These are phyloP conservation scores for Monomorium pharaonis DNA, from an alignment of 1,140 invertebrate genomes.

Conservation along the genomic window DNA sequence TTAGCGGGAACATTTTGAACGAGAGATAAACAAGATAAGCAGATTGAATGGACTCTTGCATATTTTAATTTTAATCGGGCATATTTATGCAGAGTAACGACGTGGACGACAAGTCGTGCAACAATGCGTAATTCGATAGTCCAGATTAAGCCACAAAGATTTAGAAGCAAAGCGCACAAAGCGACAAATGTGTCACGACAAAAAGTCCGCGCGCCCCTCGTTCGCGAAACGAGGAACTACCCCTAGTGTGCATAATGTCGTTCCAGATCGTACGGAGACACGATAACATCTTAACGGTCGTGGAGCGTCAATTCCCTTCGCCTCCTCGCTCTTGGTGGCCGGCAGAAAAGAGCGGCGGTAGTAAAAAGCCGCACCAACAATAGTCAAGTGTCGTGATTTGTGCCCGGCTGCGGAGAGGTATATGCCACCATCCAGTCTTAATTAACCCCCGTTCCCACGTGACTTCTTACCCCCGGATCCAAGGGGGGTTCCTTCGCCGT, in stretches of 20 bases:
- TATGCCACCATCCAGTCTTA: constrained; percentile 68
- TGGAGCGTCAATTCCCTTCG: constrained; percentile 25
- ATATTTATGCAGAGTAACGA: constrained; percentile 40
- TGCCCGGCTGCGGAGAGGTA: constrained; percentile 61
- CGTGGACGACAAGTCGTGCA: constrained; percentile 52
- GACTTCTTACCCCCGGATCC: constrained; percentile 67
- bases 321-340: constrained; percentile 46
- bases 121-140: constrained; percentile 67
- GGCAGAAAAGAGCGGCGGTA: constrained; percentile 52
- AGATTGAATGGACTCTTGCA: not conserved
- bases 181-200: constrained; percentile 53
- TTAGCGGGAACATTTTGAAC: no score
- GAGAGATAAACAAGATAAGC: constrained; percentile 10
- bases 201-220: constrained; percentile 53
- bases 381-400: constrained; percentile 75
- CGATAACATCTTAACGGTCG: constrained; percentile 74
- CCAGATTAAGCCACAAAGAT: constrained; percentile 66
- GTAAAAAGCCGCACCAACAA: constrained; percentile 72
- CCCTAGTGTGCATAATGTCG: constrained; percentile 66
- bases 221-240: constrained; percentile 42
- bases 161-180: constrained; percentile 41
- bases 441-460: constrained; percentile 74
- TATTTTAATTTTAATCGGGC: constrained; percentile 54
- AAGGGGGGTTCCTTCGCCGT: constrained; percentile 51
- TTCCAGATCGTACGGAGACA: constrained; percentile 63